These are phyloP conservation scores for Atrichornis clamosus DNA, from an alignment of 2,113 vertebrate genomes.

Conservation along the genomic window DNA sequence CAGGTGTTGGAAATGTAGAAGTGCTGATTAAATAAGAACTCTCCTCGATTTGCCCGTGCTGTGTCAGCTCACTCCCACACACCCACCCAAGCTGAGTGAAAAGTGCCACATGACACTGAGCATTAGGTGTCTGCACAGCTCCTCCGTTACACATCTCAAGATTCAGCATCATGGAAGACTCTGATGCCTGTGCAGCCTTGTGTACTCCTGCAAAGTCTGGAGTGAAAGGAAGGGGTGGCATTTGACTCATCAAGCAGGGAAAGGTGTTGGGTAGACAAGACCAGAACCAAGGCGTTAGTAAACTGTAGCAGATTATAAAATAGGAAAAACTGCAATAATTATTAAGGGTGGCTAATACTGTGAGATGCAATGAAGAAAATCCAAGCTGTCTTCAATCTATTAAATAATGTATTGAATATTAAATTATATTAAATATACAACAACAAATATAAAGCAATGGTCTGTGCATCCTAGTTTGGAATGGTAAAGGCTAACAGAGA, in stretches of 20 bases:
- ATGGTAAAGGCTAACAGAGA: neutral
- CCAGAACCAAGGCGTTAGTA: neutral
- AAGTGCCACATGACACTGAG: accelerated
- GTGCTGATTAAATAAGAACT: neutral
- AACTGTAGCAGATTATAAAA: neutral
- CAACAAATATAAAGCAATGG: neutral
- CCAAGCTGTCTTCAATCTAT: too few species aligned
- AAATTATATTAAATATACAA: neutral
- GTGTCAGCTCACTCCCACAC: neutral
- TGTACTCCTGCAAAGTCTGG: neutral
- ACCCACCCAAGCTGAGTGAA: neutral
- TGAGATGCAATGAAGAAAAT: neutral
- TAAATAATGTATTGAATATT: too few species aligned
- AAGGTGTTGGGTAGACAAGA: neutral
- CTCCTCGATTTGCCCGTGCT: neutral
- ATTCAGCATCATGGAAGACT: neutral
- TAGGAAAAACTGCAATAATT: neutral
- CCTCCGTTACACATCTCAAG: neutral
- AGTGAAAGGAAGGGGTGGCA: neutral
- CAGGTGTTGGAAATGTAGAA: neutral
- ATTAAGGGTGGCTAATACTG: neutral
- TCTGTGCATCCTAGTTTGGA: neutral
- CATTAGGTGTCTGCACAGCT: neutral
- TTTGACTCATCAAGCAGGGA: neutral
- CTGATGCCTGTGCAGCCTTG: neutral